Conservation (phyloP, 2,888 invertebrate genomes). For the Noctua fimbriata region DNA sequence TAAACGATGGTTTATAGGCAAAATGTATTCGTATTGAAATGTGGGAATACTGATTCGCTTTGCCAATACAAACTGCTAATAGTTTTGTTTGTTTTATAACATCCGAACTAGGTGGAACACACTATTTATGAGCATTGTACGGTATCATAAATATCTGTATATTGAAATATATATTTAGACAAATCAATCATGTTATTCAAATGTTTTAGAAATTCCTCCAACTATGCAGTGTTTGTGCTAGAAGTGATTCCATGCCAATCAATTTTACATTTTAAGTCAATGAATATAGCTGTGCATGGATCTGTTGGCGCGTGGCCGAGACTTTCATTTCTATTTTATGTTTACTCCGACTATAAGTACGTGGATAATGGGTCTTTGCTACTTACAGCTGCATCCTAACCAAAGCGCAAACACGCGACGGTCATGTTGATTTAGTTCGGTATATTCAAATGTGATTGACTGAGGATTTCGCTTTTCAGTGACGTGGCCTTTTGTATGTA, state of each 20-base stretch:
- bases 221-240: not conserved
- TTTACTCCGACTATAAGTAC: not conserved
- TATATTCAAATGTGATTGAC: not conserved
- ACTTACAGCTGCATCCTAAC: not conserved
- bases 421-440: not conserved
- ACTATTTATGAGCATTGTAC: conserved; percentile 3
- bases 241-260: not conserved
- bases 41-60: conserved; percentile 36
- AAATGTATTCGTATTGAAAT: conserved; percentile 49
- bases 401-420: not conserved
- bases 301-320: not conserved
- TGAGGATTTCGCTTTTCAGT: not conserved
- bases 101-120: not conserved
- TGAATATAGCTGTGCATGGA: not conserved
- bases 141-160: not conserved
- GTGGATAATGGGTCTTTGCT: not conserved
- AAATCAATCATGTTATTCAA: not conserved
- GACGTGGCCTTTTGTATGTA: not conserved
- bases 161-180: not conserved
- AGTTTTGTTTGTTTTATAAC: conserved; percentile 47
- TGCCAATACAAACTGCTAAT: conserved; percentile 34
- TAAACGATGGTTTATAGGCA: conserved; percentile 50
- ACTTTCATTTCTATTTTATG: not conserved
- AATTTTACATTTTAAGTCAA: not conserved
- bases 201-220: not conserved